Evolutionary conservation across 1,140 invertebrate species (phyloP).

Genomic region (Orius laevigatus): DNA sequence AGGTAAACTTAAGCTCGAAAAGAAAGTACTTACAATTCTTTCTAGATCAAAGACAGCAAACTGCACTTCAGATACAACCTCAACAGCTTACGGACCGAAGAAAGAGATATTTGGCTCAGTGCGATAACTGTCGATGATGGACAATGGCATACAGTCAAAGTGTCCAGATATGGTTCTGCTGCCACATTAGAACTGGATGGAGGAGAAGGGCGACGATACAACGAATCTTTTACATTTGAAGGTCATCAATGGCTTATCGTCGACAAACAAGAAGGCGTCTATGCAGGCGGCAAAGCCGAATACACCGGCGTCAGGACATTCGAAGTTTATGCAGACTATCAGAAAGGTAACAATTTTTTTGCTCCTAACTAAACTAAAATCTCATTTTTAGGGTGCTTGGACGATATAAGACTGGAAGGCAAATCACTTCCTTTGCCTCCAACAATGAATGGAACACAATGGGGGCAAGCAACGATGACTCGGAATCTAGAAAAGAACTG

Average conservation of each 20-base stretch:
- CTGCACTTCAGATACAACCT: constrained; percentile 85
- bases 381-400: constrained; percentile 47
- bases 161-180: constrained; percentile 70
- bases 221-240: constrained; percentile 79
- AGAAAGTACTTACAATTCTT: not conserved
- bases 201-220: constrained; percentile 85
- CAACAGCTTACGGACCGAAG: constrained; percentile 75
- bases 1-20: constrained; percentile 35
- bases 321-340: constrained; percentile 89
- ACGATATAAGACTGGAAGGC: constrained; percentile 75
- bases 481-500: constrained; percentile 80
- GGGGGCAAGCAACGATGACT: constrained; percentile 84
- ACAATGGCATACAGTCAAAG: constrained; percentile 88
- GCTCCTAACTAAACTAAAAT: too few species aligned
- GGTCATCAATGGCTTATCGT: constrained; percentile 84
- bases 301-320: constrained; percentile 83
- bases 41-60: constrained; percentile 67
- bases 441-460: constrained; percentile 86
- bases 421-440: constrained; percentile 80
- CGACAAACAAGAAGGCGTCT: constrained; percentile 87
- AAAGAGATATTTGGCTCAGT: constrained; percentile 78
- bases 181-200: constrained; percentile 88
- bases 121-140: constrained; percentile 85
- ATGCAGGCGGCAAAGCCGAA: constrained; percentile 86
- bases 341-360: constrained; percentile 48